phyloP scores from a whole-genome alignment of 2,113 vertebrate genomes.

The Ictalurus furcatus region DNA sequence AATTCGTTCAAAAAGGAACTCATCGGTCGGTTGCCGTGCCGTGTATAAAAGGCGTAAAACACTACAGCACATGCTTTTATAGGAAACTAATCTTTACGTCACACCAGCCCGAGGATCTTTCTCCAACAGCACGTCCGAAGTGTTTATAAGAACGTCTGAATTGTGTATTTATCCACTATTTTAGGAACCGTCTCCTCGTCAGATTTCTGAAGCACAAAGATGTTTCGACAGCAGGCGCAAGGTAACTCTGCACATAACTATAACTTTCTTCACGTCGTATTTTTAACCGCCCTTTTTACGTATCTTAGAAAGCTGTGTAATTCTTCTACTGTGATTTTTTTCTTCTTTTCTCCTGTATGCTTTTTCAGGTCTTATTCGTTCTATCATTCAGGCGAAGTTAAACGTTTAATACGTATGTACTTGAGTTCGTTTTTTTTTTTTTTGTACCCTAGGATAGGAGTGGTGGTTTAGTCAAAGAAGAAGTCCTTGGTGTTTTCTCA shows the following conservation, averaged over 20 bases:
- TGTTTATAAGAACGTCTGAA: neutral
- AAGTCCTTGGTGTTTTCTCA: slow-evolving; percentile 61
- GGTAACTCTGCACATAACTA: slow-evolving; percentile 52
- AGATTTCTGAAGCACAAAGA: slow-evolving; percentile 62
- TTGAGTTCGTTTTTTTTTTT: neutral
- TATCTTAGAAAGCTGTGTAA: neutral
- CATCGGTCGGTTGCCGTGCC: neutral
- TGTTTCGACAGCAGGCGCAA: slow-evolving; percentile 69
- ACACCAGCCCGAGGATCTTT: neutral
- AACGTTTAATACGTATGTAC: neutral
- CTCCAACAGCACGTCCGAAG: neutral
- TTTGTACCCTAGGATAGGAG: slow-evolving; percentile 60
- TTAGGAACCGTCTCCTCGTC: slow-evolving; percentile 67
- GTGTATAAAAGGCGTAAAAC: neutral
- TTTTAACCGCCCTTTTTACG: neutral
- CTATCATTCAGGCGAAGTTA: neutral
- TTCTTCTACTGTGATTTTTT: neutral
- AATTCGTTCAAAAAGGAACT: too few species aligned
- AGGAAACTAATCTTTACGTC: neutral
- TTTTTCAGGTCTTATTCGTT: neutral
- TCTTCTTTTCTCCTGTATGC: neutral
- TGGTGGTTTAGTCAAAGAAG: slow-evolving; percentile 61
- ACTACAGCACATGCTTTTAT: neutral
- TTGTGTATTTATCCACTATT: neutral
- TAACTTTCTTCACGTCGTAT: neutral